A percentile compares a stretch with the other conserved stretches of the same genome.
Evolutionary conservation across 2,113 vertebrate genomes (phyloP).

Genomic region (Antechinus stuartii): DNA sequence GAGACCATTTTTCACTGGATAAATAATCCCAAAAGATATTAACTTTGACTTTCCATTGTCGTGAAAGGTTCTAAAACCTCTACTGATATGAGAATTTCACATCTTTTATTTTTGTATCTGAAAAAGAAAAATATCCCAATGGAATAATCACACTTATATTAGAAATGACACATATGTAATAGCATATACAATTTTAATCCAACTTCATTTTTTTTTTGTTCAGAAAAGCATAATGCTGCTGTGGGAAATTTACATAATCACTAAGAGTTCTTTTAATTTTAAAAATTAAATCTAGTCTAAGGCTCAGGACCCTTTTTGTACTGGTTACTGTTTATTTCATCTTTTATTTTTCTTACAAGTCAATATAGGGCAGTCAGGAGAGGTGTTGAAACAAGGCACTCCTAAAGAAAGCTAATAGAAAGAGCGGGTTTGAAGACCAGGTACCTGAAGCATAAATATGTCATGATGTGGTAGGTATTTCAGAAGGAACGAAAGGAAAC

Average conservation of each 20-base stretch:
- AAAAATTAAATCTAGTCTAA: background rate
- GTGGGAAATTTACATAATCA: background rate
- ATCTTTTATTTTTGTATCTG: background rate
- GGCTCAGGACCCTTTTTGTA: background rate
- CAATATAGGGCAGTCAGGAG: background rate
- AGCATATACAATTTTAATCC: background rate
- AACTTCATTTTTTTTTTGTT: background rate
- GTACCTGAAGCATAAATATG: background rate
- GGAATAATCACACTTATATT: background rate
- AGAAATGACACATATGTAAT: background rate
- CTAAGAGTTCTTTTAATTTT: background rate
- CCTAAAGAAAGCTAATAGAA: background rate
- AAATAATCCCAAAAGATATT: background rate
- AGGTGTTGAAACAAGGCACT: background rate
- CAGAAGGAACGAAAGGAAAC: background rate
- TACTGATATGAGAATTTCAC: background rate
- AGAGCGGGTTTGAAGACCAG: background rate
- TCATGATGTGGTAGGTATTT: background rate
- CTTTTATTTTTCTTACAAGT: background rate
- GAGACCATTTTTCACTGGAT: background rate
- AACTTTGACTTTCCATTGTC: accelerated
- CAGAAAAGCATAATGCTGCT: background rate
- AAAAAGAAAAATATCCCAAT: background rate
- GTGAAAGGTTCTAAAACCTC: background rate
- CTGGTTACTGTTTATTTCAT: background rate